These are phyloP conservation scores for Piezodorus guildinii DNA, from an alignment of 1,140 invertebrate species.

Conservation along the genomic window DNA sequence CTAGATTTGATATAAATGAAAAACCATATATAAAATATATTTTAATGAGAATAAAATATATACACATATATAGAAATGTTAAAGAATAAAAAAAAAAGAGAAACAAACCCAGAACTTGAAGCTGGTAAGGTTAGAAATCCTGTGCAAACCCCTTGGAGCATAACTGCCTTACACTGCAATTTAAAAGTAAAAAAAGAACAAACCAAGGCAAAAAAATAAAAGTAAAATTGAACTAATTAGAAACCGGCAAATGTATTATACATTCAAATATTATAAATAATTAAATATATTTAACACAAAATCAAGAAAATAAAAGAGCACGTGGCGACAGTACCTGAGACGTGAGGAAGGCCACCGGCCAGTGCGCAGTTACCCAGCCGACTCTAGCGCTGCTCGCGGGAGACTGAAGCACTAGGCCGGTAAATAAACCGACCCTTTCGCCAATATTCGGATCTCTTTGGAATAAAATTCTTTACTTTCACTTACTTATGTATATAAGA, in stretches of 20 bases:
- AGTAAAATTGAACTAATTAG: background rate
- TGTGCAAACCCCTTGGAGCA: conserved; percentile 3
- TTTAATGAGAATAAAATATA: background rate
- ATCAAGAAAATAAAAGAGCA: background rate
- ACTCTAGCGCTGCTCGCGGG: no score
- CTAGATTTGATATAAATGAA: background rate
- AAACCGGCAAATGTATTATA: background rate
- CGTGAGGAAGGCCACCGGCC: no score
- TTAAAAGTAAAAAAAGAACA: background rate
- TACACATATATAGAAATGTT: background rate
- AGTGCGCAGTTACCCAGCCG: no score
- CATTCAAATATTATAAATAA: background rate
- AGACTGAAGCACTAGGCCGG: no score
- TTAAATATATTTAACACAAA: no score
- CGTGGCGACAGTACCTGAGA: background rate
- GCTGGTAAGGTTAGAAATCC: conserved; percentile 10
- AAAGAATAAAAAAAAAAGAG: no score
- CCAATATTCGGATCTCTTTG: no score
- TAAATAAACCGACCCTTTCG: no score
- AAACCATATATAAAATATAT: background rate
- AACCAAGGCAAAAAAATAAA: background rate
- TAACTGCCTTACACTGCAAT: background rate
- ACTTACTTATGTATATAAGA: no score
- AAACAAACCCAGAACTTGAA: conserved; percentile 4
- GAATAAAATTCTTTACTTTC: no score